phyloP scores from a whole-genome alignment of 2,113 vertebrate species.

The Mionectes macconnelli region DNA sequence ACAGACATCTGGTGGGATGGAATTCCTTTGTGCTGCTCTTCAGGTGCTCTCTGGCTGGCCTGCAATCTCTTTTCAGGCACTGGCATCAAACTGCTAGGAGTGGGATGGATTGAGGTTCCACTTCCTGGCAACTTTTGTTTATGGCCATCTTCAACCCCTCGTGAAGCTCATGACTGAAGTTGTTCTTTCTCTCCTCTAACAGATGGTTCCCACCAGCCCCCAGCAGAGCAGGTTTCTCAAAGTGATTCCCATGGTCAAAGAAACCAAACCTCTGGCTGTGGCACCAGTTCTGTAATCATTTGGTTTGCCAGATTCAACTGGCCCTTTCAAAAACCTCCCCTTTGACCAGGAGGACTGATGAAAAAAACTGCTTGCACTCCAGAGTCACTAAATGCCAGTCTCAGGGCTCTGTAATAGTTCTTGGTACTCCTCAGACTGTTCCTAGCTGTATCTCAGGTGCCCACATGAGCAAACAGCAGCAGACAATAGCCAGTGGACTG shows the following conservation, averaged over 20 bases:
- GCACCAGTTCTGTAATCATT: neutral
- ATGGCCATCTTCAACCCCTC: neutral
- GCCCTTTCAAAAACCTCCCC: neutral
- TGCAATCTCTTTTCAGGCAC: neutral
- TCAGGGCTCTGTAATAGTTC: neutral
- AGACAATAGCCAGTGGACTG: neutral
- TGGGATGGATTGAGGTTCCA: neutral
- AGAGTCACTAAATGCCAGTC: neutral
- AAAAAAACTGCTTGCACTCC: neutral
- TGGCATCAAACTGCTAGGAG: neutral
- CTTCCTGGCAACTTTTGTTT: neutral
- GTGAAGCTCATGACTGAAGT: neutral
- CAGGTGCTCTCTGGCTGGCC: neutral
- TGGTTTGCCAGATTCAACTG: neutral
- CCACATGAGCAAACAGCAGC: neutral
- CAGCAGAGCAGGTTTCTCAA: neutral
- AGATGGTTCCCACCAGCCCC: neutral
- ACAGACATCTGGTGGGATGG: neutral
- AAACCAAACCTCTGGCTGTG: neutral
- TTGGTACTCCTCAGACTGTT: neutral
- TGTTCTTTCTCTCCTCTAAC: neutral
- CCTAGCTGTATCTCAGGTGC: neutral
- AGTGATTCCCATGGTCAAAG: neutral
- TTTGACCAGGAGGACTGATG: neutral
- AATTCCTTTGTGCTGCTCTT: neutral